Conservation (phyloP, 2,888 invertebrate species). For the Drosophila quasianomalipes region DNA sequence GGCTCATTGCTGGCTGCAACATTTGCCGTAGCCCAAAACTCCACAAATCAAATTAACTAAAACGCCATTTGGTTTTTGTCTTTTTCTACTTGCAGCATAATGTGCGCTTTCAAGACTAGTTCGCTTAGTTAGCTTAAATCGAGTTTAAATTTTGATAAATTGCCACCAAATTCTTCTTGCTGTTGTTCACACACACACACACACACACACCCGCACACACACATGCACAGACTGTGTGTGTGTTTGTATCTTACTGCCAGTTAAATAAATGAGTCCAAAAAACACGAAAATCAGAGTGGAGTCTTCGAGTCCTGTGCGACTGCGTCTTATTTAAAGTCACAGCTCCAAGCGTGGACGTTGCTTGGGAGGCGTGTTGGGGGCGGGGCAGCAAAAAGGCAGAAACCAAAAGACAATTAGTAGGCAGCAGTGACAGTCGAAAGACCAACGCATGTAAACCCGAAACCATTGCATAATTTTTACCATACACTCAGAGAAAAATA, state of each 20-base stretch:
- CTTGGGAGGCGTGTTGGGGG: not conserved
- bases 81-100: slow-evolving; percentile 79
- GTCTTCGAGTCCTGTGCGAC: not conserved
- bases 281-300: slow-evolving; percentile 6
- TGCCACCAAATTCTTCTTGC: slow-evolving; percentile 48
- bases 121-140: slow-evolving; percentile 73
- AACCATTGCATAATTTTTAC: slow-evolving; percentile 59
- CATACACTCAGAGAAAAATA: slow-evolving; percentile 1
- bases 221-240: not conserved
- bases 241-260: slow-evolving; percentile 24
- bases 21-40: slow-evolving; percentile 35
- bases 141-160: slow-evolving; percentile 77
- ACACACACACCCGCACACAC: not conserved
- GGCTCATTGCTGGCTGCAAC: slow-evolving; percentile 24
- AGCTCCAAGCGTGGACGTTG: not conserved
- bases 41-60: slow-evolving; percentile 78
- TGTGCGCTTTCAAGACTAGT: slow-evolving; percentile 81
- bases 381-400: slow-evolving; percentile 65
- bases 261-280: slow-evolving; percentile 55
- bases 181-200: slow-evolving; percentile 23
- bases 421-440: slow-evolving; percentile 55
- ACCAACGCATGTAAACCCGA: slow-evolving; percentile 50
- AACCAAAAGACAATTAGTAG: slow-evolving; percentile 81
- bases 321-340: slow-evolving; percentile 9
- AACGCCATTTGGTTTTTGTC: slow-evolving; percentile 83